Evolutionary conservation across 2,888 invertebrate species (phyloP).

Genomic region (Quadroppia sp.): DNA sequence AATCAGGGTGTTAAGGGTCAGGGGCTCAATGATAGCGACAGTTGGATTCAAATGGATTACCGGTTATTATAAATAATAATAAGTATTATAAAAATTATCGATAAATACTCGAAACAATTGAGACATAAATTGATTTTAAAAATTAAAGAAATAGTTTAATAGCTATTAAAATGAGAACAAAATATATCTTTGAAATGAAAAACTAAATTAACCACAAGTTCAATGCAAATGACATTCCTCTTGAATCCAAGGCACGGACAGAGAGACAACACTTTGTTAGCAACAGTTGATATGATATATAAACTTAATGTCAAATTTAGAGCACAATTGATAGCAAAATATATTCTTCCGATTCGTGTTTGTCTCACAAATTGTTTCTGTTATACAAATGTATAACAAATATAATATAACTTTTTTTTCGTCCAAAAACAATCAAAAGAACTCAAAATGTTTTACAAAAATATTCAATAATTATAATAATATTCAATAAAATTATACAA

Average conservation of each 20-base stretch:
- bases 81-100: background rate
- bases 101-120: background rate
- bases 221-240: background rate
- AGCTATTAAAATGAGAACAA: too few relatives aligned
- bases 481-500: constrained; percentile 18
- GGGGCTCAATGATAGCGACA: too few relatives aligned
- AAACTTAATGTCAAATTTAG: background rate
- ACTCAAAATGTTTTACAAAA: background rate
- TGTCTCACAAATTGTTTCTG: background rate
- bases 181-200: too few relatives aligned
- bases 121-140: background rate
- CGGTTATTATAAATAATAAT: background rate
- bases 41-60: too few relatives aligned
- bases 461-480: background rate
- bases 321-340: background rate
- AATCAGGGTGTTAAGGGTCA: too few relatives aligned
- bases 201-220: too few relatives aligned
- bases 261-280: background rate
- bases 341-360: too few relatives aligned
- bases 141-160: too few relatives aligned
- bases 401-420: background rate
- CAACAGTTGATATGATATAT: too few relatives aligned
- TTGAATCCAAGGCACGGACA: constrained; percentile 9
- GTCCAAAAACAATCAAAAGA: background rate
- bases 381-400: background rate